phyloP scores from a whole-genome alignment of 2,888 invertebrate genomes.

The Podabrus alpinus region DNA sequence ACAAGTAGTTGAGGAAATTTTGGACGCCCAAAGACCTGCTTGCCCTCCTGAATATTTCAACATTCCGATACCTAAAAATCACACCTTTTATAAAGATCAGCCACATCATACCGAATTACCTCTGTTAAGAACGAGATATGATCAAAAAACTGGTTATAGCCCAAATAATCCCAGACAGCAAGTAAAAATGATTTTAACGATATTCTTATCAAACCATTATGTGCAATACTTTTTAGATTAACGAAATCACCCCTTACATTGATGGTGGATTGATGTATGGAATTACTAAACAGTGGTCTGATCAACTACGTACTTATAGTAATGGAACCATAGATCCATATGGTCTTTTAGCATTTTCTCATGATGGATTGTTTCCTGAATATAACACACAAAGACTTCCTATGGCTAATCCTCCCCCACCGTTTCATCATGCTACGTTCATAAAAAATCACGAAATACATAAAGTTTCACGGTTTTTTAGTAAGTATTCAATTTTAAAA shows the following conservation, averaged over 20 bases:
- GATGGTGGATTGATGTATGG: constrained; percentile 67
- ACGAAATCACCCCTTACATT: constrained; percentile 65
- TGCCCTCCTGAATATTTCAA: constrained; percentile 67
- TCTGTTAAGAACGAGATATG: constrained; percentile 60
- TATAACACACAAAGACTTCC: constrained; percentile 59
- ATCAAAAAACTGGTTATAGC: constrained; percentile 59
- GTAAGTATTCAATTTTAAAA: constrained; percentile 52
- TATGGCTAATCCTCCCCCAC: constrained; percentile 63
- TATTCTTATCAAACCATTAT: not conserved
- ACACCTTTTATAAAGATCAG: constrained; percentile 46
- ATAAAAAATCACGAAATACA: constrained; percentile 52
- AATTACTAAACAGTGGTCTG: constrained; percentile 62
- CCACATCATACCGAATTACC: constrained; percentile 56
- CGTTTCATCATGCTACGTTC: constrained; percentile 55
- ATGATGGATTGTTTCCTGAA: constrained; percentile 58
- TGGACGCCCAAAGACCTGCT: constrained; percentile 64
- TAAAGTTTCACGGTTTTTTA: constrained; percentile 59
- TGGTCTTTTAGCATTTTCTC: constrained; percentile 56
- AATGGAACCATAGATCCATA: constrained; percentile 56
- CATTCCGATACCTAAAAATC: constrained; percentile 57
- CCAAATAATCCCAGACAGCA: constrained; percentile 66
- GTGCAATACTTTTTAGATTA: constrained; percentile 54
- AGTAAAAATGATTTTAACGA: constrained; percentile 44
- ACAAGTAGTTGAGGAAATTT: constrained; percentile 66
- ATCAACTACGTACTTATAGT: constrained; percentile 57